Evolutionary conservation across 53 echinoderm and acorn worm genomes (phyloP), one percentile per base, ranked within the genome.

Genomic region (Actinopyga echinites): DNA sequence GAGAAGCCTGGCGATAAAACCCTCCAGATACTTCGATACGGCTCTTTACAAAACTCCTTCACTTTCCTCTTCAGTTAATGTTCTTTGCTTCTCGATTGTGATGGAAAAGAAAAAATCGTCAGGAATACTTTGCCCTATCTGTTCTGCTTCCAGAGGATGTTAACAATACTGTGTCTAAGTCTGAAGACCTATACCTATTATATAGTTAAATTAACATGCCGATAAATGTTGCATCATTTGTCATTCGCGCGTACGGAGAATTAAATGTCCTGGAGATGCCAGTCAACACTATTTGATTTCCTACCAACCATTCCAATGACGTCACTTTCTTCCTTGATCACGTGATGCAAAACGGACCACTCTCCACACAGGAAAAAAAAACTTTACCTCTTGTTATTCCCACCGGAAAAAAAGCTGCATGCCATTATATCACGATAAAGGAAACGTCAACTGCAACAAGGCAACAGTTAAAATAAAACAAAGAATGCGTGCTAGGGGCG

Each of bases 261-360:
- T 26, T 71, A 71, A 71, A 71, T 71, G 71, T 38, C 17, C 49
- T 12, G 25, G 24, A 24, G 34, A 43, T 44, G 40, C 71, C 71
- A 65, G 25, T 71, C 71, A 71, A 44, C 71, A 71, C 71, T 42
- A 43, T 71, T 71, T 71, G 22, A 71, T 71, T 34, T n/a, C 42
- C 71, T 40, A 71, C 71, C n/a, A 21, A 7, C 71, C 1, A 26
- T 25, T 22, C 22, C n/a, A 22, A 71, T 71, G 71, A 71, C 71
- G 71, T 71, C 71, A 71, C 40, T 71, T n/a, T 30, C 42, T 25
- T 71, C 71, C 28, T 40, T 24, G 25, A 44, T 71, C 71, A 71
- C 71, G 71, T 71, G 71, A 26, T 12, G n/a, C 21, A 30, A 42
- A 42, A 71, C 71, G 31, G 45, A 43, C 43, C 71, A 71, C 19